These are phyloP conservation scores for Omphaloscelis lunosa DNA, from an alignment of 2,888 invertebrate genomes.

Conservation along the genomic window DNA sequence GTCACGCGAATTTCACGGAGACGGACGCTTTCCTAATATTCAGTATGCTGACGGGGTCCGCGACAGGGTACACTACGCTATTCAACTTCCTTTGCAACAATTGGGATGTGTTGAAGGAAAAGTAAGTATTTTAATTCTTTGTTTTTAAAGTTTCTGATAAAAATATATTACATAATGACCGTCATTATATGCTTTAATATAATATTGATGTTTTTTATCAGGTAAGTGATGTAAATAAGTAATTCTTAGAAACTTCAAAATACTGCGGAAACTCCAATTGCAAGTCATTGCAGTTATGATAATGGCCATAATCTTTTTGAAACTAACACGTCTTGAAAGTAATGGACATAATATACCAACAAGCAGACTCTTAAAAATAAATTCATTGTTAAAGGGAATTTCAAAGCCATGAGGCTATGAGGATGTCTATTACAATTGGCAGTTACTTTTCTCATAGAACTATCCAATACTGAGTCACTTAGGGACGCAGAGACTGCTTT, in stretches of 20 bases:
- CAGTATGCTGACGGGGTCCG: conserved; percentile 93
- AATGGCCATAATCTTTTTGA: neutral
- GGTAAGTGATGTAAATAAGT: too few species aligned
- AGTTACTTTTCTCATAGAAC: conserved; percentile 15
- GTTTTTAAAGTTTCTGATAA: too few species aligned
- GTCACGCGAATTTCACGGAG: conserved; percentile 94
- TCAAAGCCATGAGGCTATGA: neutral
- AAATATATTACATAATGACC: too few species aligned
- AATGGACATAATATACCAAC: neutral
- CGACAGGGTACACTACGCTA: conserved; percentile 93
- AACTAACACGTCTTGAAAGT: neutral
- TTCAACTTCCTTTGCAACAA: conserved; percentile 93
- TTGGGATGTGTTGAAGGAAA: conserved; percentile 92
- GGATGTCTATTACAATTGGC: neutral
- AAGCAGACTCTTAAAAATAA: neutral
- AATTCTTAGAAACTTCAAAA: neutral
- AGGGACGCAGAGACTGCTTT: neutral
- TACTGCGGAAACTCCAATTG: too few species aligned
- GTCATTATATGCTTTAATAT: too few species aligned
- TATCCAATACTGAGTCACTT: neutral
- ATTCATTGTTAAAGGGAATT: neutral
- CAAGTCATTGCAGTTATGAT: neutral
- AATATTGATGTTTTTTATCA: neutral
- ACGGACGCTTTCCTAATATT: conserved; percentile 94
- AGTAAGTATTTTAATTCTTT: conserved; percentile 90